A percentile compares a stretch with the other conserved stretches of the same genome.
Evolutionary conservation across 2,113 vertebrate genomes (phyloP).

Genomic region (Phalacrocorax brasilianus): DNA sequence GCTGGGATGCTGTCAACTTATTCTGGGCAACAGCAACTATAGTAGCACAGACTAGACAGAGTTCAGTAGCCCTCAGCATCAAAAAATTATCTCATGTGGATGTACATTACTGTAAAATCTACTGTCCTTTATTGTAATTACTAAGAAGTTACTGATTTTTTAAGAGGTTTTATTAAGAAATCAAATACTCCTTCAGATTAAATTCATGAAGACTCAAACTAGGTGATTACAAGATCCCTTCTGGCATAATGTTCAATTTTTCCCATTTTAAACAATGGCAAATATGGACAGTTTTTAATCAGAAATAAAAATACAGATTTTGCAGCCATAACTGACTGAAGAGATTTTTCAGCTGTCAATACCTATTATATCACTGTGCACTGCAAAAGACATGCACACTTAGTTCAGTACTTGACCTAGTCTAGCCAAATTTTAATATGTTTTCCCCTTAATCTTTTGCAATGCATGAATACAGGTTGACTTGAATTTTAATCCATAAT

Average conservation of each 20-base stretch:
- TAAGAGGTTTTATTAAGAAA: background rate
- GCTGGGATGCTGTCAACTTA: background rate
- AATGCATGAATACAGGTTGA: background rate
- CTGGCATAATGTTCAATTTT: background rate
- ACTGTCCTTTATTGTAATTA: background rate
- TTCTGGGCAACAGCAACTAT: background rate
- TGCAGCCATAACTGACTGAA: background rate
- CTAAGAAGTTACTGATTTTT: background rate
- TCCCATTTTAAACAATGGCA: background rate
- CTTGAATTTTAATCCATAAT: conserved; percentile 26
- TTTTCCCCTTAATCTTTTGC: background rate
- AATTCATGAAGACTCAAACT: background rate
- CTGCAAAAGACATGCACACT: background rate
- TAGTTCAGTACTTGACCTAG: background rate
- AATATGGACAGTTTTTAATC: background rate
- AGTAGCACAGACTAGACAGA: background rate
- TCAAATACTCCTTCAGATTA: background rate
- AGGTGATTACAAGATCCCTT: background rate
- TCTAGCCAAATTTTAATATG: background rate
- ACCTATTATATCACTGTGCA: background rate
- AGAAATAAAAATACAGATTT: background rate
- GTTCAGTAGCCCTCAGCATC: background rate
- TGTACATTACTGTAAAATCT: background rate
- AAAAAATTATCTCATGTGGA: background rate
- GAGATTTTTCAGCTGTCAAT: background rate